phyloP scores from a whole-genome alignment of 2,888 invertebrate species.

The Pandemis heparana region DNA sequence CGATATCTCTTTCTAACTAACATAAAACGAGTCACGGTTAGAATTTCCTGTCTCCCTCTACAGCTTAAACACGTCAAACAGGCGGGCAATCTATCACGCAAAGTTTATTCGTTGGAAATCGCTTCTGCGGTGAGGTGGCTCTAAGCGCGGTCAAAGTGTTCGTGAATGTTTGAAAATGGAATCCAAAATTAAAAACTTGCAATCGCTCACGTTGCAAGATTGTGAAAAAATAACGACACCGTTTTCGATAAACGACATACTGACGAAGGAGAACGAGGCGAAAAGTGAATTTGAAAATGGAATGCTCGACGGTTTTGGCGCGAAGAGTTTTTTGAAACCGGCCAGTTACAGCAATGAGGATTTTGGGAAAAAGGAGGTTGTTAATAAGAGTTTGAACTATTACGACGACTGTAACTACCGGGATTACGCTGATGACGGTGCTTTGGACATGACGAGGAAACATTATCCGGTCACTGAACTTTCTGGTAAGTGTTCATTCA shows the following conservation, averaged over 20 bases:
- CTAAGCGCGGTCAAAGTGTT: conserved; percentile 65
- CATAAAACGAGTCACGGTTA: conserved; percentile 24
- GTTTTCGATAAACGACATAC: conserved; percentile 90
- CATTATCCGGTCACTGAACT: conserved; percentile 78
- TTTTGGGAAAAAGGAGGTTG: conserved; percentile 71
- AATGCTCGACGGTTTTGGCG: conserved; percentile 72
- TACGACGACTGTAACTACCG: conserved; percentile 75
- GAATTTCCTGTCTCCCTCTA: conserved; percentile 67
- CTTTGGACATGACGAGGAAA: conserved; percentile 82
- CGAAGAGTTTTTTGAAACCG: conserved; percentile 68
- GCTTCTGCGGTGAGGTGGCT: conserved; percentile 80
- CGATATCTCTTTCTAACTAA: conserved; percentile 59
- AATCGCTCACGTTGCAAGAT: conserved; percentile 68
- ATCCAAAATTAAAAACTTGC: conserved; percentile 73
- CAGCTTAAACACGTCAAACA: conserved; percentile 78
- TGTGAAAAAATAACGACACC: conserved; percentile 86
- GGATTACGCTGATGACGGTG: conserved; percentile 75
- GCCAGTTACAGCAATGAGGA: conserved; percentile 62
- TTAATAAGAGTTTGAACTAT: conserved; percentile 74
- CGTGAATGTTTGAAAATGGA: conserved; percentile 74
- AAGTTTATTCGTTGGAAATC: conserved; percentile 84
- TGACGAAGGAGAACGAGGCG: conserved; percentile 84
- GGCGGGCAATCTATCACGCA: conserved; percentile 81
- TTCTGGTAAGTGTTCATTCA: conserved; percentile 63
- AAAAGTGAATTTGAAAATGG: conserved; percentile 78